These are phyloP conservation scores for Chiroxiphia lanceolata DNA, from an alignment of 2,797 vertebrate species.

Conservation along the genomic window DNA sequence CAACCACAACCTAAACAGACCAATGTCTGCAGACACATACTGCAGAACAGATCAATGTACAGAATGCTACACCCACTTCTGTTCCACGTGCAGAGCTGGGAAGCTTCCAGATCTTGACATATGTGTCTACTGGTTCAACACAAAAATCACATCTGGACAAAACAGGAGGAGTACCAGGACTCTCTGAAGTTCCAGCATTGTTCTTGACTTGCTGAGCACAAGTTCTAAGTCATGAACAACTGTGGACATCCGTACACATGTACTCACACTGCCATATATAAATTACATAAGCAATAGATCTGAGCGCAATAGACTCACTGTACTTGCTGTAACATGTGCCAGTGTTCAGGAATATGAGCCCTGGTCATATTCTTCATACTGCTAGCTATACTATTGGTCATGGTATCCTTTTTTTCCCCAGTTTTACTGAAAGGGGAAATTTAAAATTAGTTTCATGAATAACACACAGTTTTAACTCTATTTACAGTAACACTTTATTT, in stretches of 20 bases:
- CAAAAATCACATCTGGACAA: neutral
- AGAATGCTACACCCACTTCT: accelerated
- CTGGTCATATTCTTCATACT: neutral
- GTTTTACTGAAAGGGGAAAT: neutral
- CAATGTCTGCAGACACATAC: neutral
- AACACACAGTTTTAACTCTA: neutral
- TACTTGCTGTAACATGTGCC: neutral
- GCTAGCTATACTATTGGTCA: neutral
- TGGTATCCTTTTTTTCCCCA: neutral
- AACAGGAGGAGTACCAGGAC: neutral
- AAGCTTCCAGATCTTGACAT: neutral
- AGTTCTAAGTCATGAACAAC: neutral
- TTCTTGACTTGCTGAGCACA: neutral
- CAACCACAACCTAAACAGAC: neutral
- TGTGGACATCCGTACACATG: accelerated
- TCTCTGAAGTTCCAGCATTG: neutral
- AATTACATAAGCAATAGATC: neutral
- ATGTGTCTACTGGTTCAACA: neutral
- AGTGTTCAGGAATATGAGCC: neutral
- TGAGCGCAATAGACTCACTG: neutral
- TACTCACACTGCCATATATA: accelerated
- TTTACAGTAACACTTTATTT: neutral
- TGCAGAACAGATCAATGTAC: neutral
- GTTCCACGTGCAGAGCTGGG: accelerated
- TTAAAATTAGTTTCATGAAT: neutral